These are phyloP conservation scores for Cactoblastis cactorum DNA, from an alignment of 2,888 invertebrate genomes.

Conservation along the genomic window DNA sequence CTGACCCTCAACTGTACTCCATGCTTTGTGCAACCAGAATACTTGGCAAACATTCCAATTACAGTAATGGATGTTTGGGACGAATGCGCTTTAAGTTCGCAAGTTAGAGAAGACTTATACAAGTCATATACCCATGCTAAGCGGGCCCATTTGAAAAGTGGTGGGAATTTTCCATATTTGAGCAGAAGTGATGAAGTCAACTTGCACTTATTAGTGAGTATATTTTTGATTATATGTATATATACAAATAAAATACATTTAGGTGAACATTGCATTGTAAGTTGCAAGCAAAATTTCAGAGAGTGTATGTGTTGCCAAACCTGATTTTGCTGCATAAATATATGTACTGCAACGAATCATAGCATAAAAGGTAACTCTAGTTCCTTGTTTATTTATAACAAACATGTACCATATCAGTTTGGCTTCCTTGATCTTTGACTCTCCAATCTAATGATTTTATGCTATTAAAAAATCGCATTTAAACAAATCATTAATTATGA, in stretches of 20 bases:
- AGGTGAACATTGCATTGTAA: too few relatives aligned
- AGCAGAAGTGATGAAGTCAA: slow-evolving; percentile 94
- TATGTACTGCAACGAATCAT: too few relatives aligned
- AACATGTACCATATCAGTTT: background rate
- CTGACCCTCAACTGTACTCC: slow-evolving; percentile 91
- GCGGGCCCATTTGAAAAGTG: slow-evolving; percentile 91
- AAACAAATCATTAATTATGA: too few relatives aligned
- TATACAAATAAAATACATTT: too few relatives aligned
- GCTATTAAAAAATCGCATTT: too few relatives aligned
- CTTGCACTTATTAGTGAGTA: slow-evolving; percentile 88
- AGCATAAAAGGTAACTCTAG: too few relatives aligned
- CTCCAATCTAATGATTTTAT: background rate
- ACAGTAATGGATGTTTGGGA: slow-evolving; percentile 95
- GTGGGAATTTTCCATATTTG: slow-evolving; percentile 94
- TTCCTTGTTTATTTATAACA: background rate
- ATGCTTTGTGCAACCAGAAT: slow-evolving; percentile 88
- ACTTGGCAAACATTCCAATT: slow-evolving; percentile 83
- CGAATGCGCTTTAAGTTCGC: slow-evolving; percentile 88
- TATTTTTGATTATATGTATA: background rate
- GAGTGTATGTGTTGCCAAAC: too few relatives aligned
- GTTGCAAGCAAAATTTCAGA: too few relatives aligned
- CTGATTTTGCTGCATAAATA: too few relatives aligned
- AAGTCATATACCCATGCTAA: slow-evolving; percentile 92
- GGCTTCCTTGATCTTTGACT: background rate
- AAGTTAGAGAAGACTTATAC: slow-evolving; percentile 89